Evolutionary conservation across 2,888 invertebrate genomes (phyloP), one percentile per base, ranked within the genome.

Genomic region (Nemotelus pantherinus): DNA sequence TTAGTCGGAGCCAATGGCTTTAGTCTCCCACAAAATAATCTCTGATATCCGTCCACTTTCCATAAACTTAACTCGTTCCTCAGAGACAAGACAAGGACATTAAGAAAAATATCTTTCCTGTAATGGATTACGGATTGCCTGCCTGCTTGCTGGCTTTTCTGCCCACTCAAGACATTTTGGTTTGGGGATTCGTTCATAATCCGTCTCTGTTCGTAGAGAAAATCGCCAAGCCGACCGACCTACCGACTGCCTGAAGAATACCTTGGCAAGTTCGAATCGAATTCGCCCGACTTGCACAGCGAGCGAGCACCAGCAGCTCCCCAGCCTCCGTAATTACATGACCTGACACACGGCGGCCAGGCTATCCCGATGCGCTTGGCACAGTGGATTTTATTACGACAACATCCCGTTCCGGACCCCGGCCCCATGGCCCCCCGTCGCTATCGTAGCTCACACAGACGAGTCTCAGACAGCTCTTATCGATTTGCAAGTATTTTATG

Each of bases 391-490:
- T 60, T 48, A 63, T 74, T 60, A 60, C 74, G 63, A 74, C 63
- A 74, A 47, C 41, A 63, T 60, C 74, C 74, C 74, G 63, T 74
- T 63, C 41, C 60, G 58, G 2, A 45, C 70, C 45, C 10, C 55
- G 55, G 41, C 72, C 25, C 58, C 25, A n/a, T 43, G 6, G 48
- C 25, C 3, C 4, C 70, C 50, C 53, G 70, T 25, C 53, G 41
- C 63, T 3, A 41, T 10, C 63, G 41, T 25, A 57, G 7, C 70
- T 70, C 53, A 10, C n/a, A 74, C 74, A 74, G 74, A 74, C 74
- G 47, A 60, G 74, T 74, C 74, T 60, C 74, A 74, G 74, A 74
- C 74, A 60, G 60, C 63, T 63, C 74, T 74, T 74, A 74, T 74
- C 74, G 74, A 74, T 74, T 74, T 74, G 60, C 63, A 74, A 74